A percentile compares a stretch with the other conserved stretches of the same genome.
Evolutionary conservation across 2,113 vertebrate species (phyloP).

Genomic region (Macaca nemestrina): DNA sequence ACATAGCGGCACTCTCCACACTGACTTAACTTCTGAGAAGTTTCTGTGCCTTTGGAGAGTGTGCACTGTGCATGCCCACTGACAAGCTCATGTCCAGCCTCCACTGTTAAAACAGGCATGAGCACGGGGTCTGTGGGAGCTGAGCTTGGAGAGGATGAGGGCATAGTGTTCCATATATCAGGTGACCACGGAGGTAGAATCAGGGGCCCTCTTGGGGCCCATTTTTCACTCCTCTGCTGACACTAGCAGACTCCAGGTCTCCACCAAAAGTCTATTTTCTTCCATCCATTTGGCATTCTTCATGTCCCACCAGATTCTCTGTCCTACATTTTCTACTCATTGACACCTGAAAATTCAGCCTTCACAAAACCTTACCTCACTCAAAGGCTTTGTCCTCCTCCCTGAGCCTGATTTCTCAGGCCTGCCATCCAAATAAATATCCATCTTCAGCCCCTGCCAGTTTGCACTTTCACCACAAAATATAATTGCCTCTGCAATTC

Average conservation of each 20-base stretch:
- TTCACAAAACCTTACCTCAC: neutral
- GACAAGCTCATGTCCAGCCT: rapidly evolving
- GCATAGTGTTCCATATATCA: neutral
- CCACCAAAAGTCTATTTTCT: neutral
- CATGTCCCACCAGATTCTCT: neutral
- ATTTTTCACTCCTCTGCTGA: neutral
- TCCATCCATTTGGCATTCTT: neutral
- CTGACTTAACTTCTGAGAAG: too few species aligned
- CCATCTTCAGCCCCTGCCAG: neutral
- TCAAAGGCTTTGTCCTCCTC: neutral
- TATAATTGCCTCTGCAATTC: neutral
- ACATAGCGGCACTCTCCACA: neutral
- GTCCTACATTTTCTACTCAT: neutral
- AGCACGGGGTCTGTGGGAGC: neutral
- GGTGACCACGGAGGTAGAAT: neutral
- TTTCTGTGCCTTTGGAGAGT: neutral
- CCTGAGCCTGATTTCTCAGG: neutral
- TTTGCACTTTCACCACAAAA: neutral
- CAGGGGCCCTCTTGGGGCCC: too few species aligned
- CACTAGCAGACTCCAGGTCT: neutral
- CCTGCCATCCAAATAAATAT: neutral
- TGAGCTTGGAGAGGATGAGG: neutral
- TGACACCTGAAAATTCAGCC: neutral
- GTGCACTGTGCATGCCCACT: neutral
- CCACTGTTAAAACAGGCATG: neutral